Evolutionary conservation across 2,797 vertebrate species (phyloP), one percentile per base, ranked within the genome.

Genomic region (Zenarchopterus dispar): DNA sequence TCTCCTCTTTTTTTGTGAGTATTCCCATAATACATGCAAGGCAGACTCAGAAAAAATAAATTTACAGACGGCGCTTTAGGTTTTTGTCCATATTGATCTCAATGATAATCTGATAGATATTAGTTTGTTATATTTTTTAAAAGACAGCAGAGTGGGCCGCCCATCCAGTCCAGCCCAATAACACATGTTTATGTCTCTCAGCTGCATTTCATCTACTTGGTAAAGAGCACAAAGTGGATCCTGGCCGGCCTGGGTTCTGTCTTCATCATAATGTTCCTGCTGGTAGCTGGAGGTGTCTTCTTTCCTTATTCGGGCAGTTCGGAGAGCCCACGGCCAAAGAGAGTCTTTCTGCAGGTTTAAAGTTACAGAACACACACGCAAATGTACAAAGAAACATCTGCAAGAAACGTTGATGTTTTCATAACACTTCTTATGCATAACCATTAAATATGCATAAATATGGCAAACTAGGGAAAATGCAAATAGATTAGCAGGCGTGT

Each of bases 1-100:
- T 99, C 42, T 96, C 95, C 47, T 97, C 97, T 6, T 99, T 95
- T 86, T 96, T 98, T 82, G 98, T 99, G 92, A 96, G 97, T 83
- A 22, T 50, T 24, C n/a, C 5, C 1, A 28, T n/a, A 26, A 66
- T 31, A 6, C 31, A 8, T 18, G 5, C n/a, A 15, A 19, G 17
- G 45, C 5, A 21, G 26, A 60, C 6, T 8, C 24, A 24, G 5
- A 24, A 24, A 24, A 24, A 24, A 24, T 24, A 24, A 2, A 24
- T 31, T 31, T 31, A 31, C 28, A 31, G 28, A 31, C 8, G 11
- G 33, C 2, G 9, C 9, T 10, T 10, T 36, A 36, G 9, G 33
- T 36, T 36, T 36, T 36, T 39, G 13, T 39, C 36, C 36, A 39
- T 39, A 1, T 39, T 13, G 33, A 13, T 39, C 5, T 13, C 2